Evolutionary conservation across 2,113 vertebrate species (phyloP), one percentile per base, ranked within the genome.

Genomic region (Nesoenas mayeri): DNA sequence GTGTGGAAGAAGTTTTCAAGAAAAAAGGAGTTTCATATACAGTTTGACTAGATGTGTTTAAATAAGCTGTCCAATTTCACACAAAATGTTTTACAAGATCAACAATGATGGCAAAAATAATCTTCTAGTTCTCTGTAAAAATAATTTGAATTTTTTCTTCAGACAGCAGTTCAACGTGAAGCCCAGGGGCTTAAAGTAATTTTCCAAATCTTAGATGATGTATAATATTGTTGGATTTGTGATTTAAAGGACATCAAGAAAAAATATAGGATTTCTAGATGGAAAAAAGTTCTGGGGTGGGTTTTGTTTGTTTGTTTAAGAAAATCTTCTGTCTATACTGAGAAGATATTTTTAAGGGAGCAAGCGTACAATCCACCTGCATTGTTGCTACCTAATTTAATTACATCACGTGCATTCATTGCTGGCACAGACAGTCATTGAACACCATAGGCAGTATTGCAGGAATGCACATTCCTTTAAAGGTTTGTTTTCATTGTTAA

Each of bases 201-300:
- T 92, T 94, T 87, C 51, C 44, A 89, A 87, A 58, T 86, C 89
- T 90, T 95, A 88, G 60, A 77, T 72, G 58, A 93, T 92, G 92
- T 74, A 89, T 53, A 84, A 36, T 75, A 42, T 47, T 25, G 11
- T 69, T 85, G 4, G 31, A 85, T 85, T 57, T 73, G 36, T 51
- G 36, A 80, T 94, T 93, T 91, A 79, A 89, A 74, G 24, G 51
- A 73, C 15, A 16, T 34, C 31, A 81, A 31, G 5, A 40, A 72
- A 82, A 72, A 8, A 7, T 73, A 20, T 6, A n/a, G 42, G 17
- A 58, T 81, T 77, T 79, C 72, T 60, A 74, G 20, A 80, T 15
- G 14, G 60, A 66, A 92, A 87, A 79, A 31, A 7, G 2, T 65
- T 51, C 72, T 24, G 7, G 51, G 26, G 14, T 53, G 51, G 6